Conservation (phyloP, 1,140 invertebrate species). For the Leucophenga varia region DNA sequence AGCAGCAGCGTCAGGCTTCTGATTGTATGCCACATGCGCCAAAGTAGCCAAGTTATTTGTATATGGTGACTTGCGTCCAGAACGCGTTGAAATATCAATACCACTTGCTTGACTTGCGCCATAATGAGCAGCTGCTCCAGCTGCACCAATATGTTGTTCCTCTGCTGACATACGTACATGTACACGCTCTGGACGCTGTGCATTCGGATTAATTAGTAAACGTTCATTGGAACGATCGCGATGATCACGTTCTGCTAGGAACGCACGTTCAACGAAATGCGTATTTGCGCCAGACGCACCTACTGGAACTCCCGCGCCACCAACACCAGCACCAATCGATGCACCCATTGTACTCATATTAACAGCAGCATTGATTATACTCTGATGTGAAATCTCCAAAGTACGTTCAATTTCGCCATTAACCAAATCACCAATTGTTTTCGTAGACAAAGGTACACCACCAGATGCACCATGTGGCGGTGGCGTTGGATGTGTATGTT, state of each 20-base stretch:
- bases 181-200: constrained; percentile 61
- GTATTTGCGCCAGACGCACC: constrained; percentile 9
- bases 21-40: constrained; percentile 61
- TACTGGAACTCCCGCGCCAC: too few relatives aligned
- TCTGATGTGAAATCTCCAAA: constrained; percentile 82
- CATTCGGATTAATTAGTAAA: constrained; percentile 60
- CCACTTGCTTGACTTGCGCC: neutral
- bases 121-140: constrained; percentile 30
- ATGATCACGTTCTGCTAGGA: constrained; percentile 26
- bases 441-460: constrained; percentile 59
- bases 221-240: constrained; percentile 31
- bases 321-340: constrained; percentile 27
- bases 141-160: constrained; percentile 31
- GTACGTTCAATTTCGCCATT: constrained; percentile 87
- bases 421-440: constrained; percentile 82
- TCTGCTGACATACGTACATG: constrained; percentile 57
- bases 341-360: constrained; percentile 73
- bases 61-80: constrained; percentile 28
- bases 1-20: constrained; percentile 28
- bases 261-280: constrained; percentile 39
- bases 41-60: constrained; percentile 67
- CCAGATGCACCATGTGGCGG: constrained; percentile 25
- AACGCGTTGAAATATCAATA: constrained; percentile 11
- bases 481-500: constrained; percentile 46
- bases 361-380: constrained; percentile 80